Conservation (phyloP, 2,797 vertebrate species). For the Fistularia tabacaria region DNA sequence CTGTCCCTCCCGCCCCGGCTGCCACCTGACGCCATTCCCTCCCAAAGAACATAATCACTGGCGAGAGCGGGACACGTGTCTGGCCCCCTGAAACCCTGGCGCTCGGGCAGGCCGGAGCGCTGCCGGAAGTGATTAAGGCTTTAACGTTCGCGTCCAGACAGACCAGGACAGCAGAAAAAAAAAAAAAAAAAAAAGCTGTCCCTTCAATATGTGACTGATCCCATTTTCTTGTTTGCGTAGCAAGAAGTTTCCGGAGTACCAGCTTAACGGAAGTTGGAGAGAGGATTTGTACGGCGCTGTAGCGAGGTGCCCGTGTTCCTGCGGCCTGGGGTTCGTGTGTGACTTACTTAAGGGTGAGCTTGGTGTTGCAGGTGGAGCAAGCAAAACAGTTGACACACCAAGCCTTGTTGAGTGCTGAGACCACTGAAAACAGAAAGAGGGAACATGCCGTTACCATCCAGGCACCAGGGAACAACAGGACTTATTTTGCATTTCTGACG, state of each 20-base stretch:
- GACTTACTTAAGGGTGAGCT: conserved; percentile 98
- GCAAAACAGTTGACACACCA: conserved; percentile 98
- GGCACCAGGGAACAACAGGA: not conserved
- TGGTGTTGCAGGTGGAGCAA: conserved; percentile 97
- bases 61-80: conserved; percentile 30
- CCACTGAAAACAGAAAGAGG: conserved; percentile 73
- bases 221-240: conserved; percentile 44
- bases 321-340: too few relatives aligned
- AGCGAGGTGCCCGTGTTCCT: too few relatives aligned
- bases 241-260: conserved; percentile 9
- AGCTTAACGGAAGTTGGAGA: conserved; percentile 27
- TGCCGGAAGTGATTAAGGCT: conserved; percentile 52
- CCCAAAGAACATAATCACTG: conserved; percentile 33
- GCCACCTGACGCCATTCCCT: conserved; percentile 21
- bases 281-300: not conserved
- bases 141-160: conserved; percentile 47
- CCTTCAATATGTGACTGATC: conserved; percentile 41
- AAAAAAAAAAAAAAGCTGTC: conserved; percentile 46
- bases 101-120: conserved; percentile 37
- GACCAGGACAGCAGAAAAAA: conserved; percentile 23
- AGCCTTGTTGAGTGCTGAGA: conserved; percentile 97
- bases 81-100: conserved; percentile 19
- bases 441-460: not conserved
- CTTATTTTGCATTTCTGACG: too few relatives aligned
- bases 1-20: conserved; percentile 1